Evolutionary conservation across 2,888 invertebrate species (phyloP).

Genomic region (Formica aserva): DNA sequence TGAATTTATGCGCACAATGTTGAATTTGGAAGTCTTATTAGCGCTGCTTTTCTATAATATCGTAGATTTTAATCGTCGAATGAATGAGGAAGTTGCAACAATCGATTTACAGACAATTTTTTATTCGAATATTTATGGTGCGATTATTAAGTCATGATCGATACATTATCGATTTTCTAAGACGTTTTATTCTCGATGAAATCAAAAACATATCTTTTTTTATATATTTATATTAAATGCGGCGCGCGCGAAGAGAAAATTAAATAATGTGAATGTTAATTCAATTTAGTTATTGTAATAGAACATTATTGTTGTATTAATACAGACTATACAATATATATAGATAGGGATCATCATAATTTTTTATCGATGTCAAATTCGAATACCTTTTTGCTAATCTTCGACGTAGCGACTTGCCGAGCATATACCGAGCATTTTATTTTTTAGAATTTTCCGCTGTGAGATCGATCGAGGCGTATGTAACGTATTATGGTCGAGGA

Average conservation of each 20-base stretch:
- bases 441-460: conserved; percentile 3
- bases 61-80: neutral
- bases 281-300: neutral
- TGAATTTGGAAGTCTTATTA: conserved; percentile 2
- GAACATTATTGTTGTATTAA: neutral
- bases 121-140: conserved; percentile 21
- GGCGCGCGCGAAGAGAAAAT: neutral
- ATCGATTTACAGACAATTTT: conserved; percentile 11
- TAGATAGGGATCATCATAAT: neutral
- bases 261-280: neutral
- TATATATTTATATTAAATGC: neutral
- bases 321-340: neutral
- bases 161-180: neutral
- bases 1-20: conserved; percentile 12
- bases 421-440: neutral
- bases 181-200: neutral
- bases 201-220: neutral
- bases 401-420: conserved; percentile 4
- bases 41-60: conserved; percentile 7
- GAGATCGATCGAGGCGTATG: neutral
- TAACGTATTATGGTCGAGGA: neutral
- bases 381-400: neutral
- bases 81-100: neutral
- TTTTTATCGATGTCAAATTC: neutral
- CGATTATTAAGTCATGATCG: neutral